Percentiles rank a stretch among this genome's conserved stretches.
Conservation (phyloP, 2,888 invertebrate species). For the Pyrocoelia pectoralis region DNA sequence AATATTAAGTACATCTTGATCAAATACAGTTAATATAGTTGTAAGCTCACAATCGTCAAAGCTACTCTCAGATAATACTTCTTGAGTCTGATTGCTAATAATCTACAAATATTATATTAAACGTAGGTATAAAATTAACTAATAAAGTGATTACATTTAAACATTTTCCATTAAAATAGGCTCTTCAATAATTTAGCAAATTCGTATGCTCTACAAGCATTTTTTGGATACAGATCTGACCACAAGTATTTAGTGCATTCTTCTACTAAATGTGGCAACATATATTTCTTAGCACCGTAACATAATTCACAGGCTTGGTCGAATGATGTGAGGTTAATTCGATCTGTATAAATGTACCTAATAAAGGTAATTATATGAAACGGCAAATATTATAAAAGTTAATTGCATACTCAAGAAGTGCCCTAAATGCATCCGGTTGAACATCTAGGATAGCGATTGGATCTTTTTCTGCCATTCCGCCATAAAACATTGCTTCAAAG, state of each 20-base stretch:
- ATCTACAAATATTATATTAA: conserved; percentile 61
- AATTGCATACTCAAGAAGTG: conserved; percentile 72
- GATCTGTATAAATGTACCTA: conserved; percentile 84
- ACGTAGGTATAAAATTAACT: too few relatives aligned
- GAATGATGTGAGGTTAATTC: conserved; percentile 80
- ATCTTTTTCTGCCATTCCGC: conserved; percentile 80
- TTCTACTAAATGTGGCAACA: conserved; percentile 83
- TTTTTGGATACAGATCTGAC: conserved; percentile 80
- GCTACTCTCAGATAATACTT: conserved; percentile 76
- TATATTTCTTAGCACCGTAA: conserved; percentile 88
- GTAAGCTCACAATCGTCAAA: conserved; percentile 81
- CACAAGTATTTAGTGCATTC: conserved; percentile 86
- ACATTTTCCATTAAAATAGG: conserved; percentile 83
- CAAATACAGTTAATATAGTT: conserved; percentile 78
- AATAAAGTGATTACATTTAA: conserved; percentile 66
- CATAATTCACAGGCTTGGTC: conserved; percentile 88
- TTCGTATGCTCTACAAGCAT: conserved; percentile 86
- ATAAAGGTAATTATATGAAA: conserved; percentile 40
- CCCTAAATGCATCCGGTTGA: conserved; percentile 85
- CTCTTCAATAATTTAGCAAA: conserved; percentile 86
- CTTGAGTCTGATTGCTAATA: conserved; percentile 78
- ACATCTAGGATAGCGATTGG: conserved; percentile 85
- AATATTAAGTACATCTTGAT: conserved; percentile 76
- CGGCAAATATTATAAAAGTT: neutral
- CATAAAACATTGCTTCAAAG: conserved; percentile 89